These are phyloP conservation scores for Formica selysi DNA, from an alignment of 1,140 invertebrate species.

Conservation along the genomic window DNA sequence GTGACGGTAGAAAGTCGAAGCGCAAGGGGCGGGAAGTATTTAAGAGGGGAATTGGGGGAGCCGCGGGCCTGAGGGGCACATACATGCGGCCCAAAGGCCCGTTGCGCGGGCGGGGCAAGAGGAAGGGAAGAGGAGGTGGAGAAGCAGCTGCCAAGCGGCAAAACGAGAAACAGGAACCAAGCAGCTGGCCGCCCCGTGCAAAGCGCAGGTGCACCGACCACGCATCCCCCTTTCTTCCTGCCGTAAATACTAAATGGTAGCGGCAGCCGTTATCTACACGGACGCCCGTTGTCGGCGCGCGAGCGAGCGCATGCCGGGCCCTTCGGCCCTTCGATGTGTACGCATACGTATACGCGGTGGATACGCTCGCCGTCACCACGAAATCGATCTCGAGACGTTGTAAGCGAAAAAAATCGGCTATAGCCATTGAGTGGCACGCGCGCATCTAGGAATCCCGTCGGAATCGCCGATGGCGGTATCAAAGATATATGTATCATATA, in stretches of 20 bases:
- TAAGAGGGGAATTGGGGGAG: conserved; percentile 15
- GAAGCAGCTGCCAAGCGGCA: conserved; percentile 83
- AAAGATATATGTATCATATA: neutral
- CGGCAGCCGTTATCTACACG: conserved; percentile 57
- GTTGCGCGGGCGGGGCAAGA: conserved; percentile 30
- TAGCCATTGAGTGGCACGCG: conserved; percentile 28
- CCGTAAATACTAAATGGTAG: conserved; percentile 62
- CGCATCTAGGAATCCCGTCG: conserved; percentile 18
- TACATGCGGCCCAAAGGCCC: conserved; percentile 24
- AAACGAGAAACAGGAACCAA: conserved; percentile 80
- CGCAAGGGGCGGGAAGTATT: conserved; percentile 34
- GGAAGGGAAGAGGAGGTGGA: conserved; percentile 69
- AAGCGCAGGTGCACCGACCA: conserved; percentile 78
- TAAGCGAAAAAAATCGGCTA: conserved; percentile 25
- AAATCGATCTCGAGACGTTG: conserved; percentile 43
- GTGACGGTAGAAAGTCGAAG: conserved; percentile 20
- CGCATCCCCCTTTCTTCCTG: conserved; percentile 50
- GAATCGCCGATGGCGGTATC: neutral
- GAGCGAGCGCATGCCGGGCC: conserved; percentile 4
- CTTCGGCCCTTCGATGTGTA: conserved; percentile 19
- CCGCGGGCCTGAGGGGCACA: conserved; percentile 11
- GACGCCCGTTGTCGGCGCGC: conserved; percentile 45
- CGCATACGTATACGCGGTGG: neutral
- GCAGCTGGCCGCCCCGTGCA: conserved; percentile 70
- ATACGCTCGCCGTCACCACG: neutral